Evolutionary conservation across 2,888 invertebrate species (phyloP).

Genomic region (Microctonus brassicae): DNA sequence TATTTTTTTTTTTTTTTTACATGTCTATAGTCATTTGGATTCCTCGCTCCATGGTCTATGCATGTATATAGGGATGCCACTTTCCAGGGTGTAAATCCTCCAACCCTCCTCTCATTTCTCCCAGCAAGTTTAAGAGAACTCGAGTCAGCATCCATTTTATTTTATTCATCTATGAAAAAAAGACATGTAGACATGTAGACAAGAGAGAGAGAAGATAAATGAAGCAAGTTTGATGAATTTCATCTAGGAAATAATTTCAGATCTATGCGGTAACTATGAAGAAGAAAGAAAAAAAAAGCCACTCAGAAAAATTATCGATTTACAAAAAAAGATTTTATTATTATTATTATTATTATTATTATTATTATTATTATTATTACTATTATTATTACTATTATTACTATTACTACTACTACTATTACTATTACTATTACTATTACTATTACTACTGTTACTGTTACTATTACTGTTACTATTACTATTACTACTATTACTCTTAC

Average conservation of each 20-base stretch:
- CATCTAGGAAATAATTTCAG: neutral
- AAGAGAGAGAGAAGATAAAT: too few species aligned
- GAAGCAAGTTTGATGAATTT: neutral
- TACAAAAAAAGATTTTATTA: constrained; percentile 31
- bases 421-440: too few species aligned
- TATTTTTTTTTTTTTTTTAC: neutral
- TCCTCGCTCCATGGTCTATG: neutral
- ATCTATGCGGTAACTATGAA: neutral
- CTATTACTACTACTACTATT: too few species aligned
- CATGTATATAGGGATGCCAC: neutral
- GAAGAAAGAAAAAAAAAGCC: constrained; percentile 19
- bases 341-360: too few species aligned
- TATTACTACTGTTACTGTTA: too few species aligned
- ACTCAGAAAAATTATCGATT: constrained; percentile 28
- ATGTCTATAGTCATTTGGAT: neutral
- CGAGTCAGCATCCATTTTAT: constrained; percentile 4
- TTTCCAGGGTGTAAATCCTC: neutral
- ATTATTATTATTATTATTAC: too few species aligned
- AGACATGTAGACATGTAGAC: neutral
- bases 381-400: too few species aligned
- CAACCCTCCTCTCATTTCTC: neutral
- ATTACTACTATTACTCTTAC: too few species aligned
- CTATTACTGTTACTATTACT: too few species aligned
- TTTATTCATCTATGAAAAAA: constrained; percentile 13
- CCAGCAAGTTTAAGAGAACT: neutral